Conservation (phyloP, 2,797 vertebrate species). For the Rhabdophis nuchalis region DNA sequence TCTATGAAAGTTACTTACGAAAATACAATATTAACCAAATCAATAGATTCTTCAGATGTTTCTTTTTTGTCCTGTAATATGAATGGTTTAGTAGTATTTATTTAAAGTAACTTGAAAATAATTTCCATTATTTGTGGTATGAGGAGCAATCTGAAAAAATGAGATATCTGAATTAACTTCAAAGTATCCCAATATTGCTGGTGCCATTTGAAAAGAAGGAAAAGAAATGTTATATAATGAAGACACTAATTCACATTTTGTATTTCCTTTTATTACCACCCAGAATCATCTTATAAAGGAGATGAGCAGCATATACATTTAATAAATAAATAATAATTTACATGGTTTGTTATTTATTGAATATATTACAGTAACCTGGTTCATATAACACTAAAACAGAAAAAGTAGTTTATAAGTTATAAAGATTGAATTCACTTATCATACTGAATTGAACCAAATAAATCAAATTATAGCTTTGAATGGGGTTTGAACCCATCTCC, state of each 20-base stretch:
- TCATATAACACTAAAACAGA: neutral
- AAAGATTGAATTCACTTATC: neutral
- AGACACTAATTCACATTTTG: neutral
- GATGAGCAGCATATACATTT: neutral
- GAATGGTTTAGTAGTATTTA: slow-evolving; percentile 59
- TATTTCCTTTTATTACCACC: neutral
- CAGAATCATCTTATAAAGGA: neutral
- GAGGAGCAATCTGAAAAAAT: slow-evolving; percentile 17
- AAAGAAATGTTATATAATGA: neutral
- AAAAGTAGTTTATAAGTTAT: neutral
- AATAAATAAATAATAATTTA: neutral
- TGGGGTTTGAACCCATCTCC: neutral
- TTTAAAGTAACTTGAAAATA: slow-evolving; percentile 72
- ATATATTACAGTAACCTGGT: neutral
- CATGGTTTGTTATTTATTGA: neutral
- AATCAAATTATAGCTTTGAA: neutral
- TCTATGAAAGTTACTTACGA: slow-evolving; percentile 67
- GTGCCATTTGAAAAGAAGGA: neutral
- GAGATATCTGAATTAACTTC: neutral
- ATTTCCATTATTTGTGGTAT: slow-evolving; percentile 60
- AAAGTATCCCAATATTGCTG: neutral
- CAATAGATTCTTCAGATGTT: slow-evolving; percentile 56
- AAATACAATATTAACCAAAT: slow-evolving; percentile 61
- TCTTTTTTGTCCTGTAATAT: neutral
- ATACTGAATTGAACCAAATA: neutral